phyloP scores from a whole-genome alignment of 2,797 vertebrate genomes.

The Danio albolineatus region DNA sequence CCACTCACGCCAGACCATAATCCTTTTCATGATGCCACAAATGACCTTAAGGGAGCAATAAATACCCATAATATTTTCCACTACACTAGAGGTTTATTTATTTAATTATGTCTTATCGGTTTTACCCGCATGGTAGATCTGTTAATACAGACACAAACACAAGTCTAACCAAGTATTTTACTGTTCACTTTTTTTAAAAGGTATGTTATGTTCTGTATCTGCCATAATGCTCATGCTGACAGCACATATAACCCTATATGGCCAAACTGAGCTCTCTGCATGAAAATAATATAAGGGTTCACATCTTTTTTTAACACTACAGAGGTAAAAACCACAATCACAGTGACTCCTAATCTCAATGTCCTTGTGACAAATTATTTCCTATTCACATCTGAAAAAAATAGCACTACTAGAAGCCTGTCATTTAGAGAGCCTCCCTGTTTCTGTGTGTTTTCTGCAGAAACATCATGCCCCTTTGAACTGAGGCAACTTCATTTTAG shows the following conservation, averaged over 20 bases:
- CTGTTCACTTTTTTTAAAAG: not conserved
- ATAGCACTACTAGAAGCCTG: not conserved
- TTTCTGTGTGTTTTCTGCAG: constrained; percentile 2
- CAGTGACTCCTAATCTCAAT: not conserved
- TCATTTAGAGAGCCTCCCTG: not conserved
- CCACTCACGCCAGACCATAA: constrained; percentile 48
- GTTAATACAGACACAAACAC: not conserved
- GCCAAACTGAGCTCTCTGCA: not conserved
- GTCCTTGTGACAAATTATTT: constrained; percentile 5
- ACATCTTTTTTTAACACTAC: not conserved
- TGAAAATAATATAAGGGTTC: constrained; percentile 23
- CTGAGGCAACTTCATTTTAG: not conserved
- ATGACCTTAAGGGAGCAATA: constrained; percentile 65
- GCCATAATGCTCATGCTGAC: constrained; percentile 16
- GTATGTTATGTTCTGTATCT: constrained; percentile 9
- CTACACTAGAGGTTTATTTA: constrained; percentile 57
- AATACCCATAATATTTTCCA: constrained; percentile 68
- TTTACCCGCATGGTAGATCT: constrained; percentile 47
- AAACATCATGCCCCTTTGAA: not conserved
- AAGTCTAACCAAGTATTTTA: no score
- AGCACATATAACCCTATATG: not conserved
- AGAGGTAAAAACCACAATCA: constrained; percentile 14
- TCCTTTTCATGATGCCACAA: constrained; percentile 58
- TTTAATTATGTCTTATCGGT: constrained; percentile 55
- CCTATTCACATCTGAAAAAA: not conserved